These are phyloP conservation scores for Scartelaos histophorus DNA, from an alignment of 2,113 vertebrate genomes.

Conservation along the genomic window DNA sequence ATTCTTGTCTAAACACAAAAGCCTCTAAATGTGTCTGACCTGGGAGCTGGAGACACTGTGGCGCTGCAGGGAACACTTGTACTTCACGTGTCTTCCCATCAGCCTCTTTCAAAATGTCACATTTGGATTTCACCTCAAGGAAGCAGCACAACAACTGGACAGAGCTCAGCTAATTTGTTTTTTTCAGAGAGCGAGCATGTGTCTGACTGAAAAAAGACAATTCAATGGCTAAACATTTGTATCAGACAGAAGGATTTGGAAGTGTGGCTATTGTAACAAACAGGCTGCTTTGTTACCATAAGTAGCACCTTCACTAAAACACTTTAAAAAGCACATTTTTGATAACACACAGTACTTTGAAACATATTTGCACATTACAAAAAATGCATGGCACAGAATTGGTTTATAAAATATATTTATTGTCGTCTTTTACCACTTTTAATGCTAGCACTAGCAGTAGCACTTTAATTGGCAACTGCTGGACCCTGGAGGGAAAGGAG, in stretches of 20 bases:
- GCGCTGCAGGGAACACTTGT: conserved; percentile 58
- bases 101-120: conserved; percentile 62
- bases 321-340: no score
- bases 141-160: conserved; percentile 23
- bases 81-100: conserved; percentile 50
- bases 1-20: conserved; percentile 25
- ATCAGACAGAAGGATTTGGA: neutral
- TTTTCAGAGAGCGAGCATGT: neutral
- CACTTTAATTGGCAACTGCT: no score
- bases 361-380: no score
- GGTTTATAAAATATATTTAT: no score
- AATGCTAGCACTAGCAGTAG: no score
- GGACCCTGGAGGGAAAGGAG: no score
- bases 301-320: no score
- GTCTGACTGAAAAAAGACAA: neutral
- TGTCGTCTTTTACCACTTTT: no score
- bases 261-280: no score
- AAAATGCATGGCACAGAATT: no score
- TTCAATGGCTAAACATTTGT: neutral
- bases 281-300: no score
- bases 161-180: conserved; percentile 37
- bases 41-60: conserved; percentile 38
- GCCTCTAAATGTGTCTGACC: conserved; percentile 64
- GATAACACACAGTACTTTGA: no score
- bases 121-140: conserved; percentile 49